These are phyloP conservation scores for Gryon sp. DNA, from an alignment of 1,140 invertebrate genomes.

Conservation along the genomic window DNA sequence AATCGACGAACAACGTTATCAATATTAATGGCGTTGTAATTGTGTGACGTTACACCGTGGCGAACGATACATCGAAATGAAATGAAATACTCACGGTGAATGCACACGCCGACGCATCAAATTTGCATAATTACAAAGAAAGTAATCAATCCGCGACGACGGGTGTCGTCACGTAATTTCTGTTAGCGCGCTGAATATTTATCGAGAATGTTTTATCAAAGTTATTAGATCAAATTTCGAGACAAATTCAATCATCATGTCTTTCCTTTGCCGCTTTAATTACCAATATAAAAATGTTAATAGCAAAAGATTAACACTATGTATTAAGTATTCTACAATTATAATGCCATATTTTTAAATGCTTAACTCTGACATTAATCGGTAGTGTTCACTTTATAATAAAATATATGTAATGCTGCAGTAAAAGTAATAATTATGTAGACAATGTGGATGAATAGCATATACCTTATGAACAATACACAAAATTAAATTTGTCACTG, in stretches of 20 bases:
- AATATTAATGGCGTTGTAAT: conserved; percentile 29
- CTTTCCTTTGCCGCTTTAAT: conserved; percentile 13
- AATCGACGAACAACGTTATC: conserved; percentile 16
- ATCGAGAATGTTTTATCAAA: conserved; percentile 30
- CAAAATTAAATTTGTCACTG: too few species aligned
- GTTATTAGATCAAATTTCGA: conserved; percentile 44
- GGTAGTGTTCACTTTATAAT: too few species aligned
- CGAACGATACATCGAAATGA: conserved; percentile 6
- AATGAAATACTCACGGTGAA: conserved; percentile 25
- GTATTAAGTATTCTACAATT: too few species aligned
- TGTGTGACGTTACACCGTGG: conserved; percentile 7
- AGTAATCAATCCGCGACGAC: conserved; percentile 21
- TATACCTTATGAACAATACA: too few species aligned
- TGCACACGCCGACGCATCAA: conserved; percentile 1
- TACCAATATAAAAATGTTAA: too few species aligned
- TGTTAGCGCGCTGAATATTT: conserved; percentile 50
- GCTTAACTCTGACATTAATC: too few species aligned
- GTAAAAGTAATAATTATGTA: too few species aligned
- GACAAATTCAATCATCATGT: conserved; percentile 41
- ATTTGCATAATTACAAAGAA: conserved; percentile 51
- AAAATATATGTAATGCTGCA: too few species aligned
- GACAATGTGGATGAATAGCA: too few species aligned
- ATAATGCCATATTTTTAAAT: too few species aligned
- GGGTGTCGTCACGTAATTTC: conserved; percentile 26
- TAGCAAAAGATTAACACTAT: too few species aligned